Evolutionary conservation across 2,888 invertebrate species (phyloP).

Genomic region (Eilema caniola): DNA sequence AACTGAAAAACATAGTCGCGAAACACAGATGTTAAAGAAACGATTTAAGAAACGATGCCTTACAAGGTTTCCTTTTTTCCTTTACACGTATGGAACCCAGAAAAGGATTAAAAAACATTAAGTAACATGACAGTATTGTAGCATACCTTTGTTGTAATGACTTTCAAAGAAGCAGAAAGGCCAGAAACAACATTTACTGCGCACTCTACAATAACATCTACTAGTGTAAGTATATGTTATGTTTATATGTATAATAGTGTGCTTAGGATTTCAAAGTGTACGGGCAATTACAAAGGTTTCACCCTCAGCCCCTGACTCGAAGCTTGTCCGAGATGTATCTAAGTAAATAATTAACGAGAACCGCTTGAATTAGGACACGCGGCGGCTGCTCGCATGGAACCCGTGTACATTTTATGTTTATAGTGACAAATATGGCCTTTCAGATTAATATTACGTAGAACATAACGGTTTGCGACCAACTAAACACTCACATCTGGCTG

Average conservation of each 20-base stretch:
- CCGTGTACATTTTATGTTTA: constrained; percentile 65
- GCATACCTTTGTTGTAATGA: constrained; percentile 19
- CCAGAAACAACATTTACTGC: constrained; percentile 15
- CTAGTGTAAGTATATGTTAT: constrained; percentile 24
- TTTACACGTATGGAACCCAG: neutral
- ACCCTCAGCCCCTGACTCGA: constrained; percentile 53
- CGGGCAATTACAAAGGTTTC: constrained; percentile 69
- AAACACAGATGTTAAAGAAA: neutral
- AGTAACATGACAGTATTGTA: constrained; percentile 6
- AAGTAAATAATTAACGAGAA: constrained; percentile 76
- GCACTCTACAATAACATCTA: constrained; percentile 21
- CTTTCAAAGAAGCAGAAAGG: neutral
- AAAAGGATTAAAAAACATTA: neutral
- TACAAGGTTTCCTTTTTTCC: neutral
- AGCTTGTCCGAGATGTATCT: constrained; percentile 66
- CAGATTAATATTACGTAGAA: constrained; percentile 58
- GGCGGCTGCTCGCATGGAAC: constrained; percentile 56
- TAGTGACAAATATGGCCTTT: constrained; percentile 69
- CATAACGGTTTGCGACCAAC: constrained; percentile 43
- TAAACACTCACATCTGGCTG: constrained; percentile 49
- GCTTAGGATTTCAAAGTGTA: constrained; percentile 65
- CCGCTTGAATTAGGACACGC: constrained; percentile 66
- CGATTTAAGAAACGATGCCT: neutral
- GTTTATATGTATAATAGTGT: constrained; percentile 45
- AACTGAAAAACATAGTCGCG: neutral